phyloP scores from a whole-genome alignment of 2,113 vertebrate genomes.

The Phalacrocorax pelagicus region DNA sequence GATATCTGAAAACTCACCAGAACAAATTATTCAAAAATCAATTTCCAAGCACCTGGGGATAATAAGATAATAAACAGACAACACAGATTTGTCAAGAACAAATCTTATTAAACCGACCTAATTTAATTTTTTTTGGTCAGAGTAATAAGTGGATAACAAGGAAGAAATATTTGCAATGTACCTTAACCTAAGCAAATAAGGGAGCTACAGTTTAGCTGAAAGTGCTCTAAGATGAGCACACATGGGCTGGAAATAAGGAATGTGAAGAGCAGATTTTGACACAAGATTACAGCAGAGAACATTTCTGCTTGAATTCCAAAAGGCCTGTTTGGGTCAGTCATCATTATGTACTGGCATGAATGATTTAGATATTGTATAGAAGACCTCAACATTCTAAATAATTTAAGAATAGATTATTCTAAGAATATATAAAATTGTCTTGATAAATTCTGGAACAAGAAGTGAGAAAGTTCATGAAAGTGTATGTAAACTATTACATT shows the following conservation, averaged over 20 bases:
- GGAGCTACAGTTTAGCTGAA: background rate
- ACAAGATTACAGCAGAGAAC: background rate
- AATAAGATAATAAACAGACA: slow-evolving; percentile 29
- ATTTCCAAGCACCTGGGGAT: slow-evolving; percentile 1
- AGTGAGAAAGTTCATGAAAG: background rate
- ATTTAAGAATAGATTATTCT: background rate
- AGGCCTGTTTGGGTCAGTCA: background rate
- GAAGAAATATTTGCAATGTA: background rate
- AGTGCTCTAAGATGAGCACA: background rate
- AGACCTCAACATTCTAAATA: background rate
- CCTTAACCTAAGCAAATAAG: background rate
- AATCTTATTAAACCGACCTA: background rate
- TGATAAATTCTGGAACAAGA: background rate
- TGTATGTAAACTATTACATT: background rate
- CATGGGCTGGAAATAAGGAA: background rate
- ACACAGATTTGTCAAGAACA: slow-evolving; percentile 13
- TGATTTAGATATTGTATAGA: background rate
- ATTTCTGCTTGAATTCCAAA: background rate
- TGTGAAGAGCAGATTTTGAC: background rate
- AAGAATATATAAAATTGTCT: background rate
- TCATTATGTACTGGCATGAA: background rate
- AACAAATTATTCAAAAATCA: slow-evolving; percentile 6
- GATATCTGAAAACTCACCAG: background rate
- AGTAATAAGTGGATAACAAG: background rate
- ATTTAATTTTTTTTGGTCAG: background rate